Evolutionary conservation across 2,113 vertebrate genomes (phyloP).

Genomic region (Heloderma charlesbogerti): DNA sequence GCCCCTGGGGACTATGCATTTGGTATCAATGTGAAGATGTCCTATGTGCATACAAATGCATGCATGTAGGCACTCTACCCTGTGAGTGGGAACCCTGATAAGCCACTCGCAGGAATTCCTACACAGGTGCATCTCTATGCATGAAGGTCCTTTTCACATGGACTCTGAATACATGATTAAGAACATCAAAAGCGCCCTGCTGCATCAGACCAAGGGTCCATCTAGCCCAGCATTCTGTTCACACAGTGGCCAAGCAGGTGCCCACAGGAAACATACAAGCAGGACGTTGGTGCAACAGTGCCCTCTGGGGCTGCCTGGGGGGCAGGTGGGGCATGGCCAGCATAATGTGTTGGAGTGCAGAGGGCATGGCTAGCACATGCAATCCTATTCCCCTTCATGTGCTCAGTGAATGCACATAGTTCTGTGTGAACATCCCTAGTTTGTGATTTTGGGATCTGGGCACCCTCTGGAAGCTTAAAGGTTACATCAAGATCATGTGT

Average conservation of each 20-base stretch:
- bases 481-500: constrained; percentile 8
- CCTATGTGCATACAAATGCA: too few species aligned
- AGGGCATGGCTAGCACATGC: too few species aligned
- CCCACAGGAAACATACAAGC: too few species aligned
- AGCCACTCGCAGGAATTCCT: background rate
- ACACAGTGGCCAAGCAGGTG: too few species aligned
- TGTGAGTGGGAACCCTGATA: too few species aligned
- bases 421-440: background rate
- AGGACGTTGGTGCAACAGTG: too few species aligned
- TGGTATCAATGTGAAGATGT: background rate
- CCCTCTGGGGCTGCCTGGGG: too few species aligned
- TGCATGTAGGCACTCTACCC: background rate
- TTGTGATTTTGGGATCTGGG: background rate
- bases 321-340: background rate
- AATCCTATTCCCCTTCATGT: background rate
- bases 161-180: background rate
- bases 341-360: too few species aligned
- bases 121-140: background rate
- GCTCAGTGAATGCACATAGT: background rate
- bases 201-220: too few species aligned
- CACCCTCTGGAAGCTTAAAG: constrained; percentile 37
- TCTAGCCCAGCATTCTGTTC: too few species aligned
- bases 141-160: background rate
- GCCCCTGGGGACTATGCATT: background rate
- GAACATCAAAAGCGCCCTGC: too few species aligned